Evolutionary conservation across 2,113 vertebrate species (phyloP).

Genomic region (Hydrochoerus hydrochaeris): DNA sequence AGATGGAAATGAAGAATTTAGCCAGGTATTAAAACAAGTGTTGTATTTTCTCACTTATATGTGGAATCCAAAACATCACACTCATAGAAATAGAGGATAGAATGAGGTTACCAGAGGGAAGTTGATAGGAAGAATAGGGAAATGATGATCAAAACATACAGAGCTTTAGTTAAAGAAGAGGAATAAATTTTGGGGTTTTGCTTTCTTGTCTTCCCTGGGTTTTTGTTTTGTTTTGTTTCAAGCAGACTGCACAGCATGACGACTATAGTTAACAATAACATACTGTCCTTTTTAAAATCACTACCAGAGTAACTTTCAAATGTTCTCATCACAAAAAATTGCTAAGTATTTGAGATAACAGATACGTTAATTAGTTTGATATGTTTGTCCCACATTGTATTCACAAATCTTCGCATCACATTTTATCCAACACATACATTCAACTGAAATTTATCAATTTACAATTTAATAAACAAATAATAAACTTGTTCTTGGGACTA

Average conservation of each 20-base stretch:
- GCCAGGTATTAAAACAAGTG: background rate
- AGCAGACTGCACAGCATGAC: background rate
- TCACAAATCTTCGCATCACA: background rate
- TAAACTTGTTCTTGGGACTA: background rate
- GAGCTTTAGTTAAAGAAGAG: background rate
- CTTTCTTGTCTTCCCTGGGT: background rate
- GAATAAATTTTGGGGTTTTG: background rate
- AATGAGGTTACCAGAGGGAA: background rate
- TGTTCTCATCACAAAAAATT: background rate
- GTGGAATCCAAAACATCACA: background rate
- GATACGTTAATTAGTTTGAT: background rate
- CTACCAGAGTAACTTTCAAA: background rate
- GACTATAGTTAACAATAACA: background rate
- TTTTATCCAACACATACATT: background rate
- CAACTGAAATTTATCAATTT: background rate
- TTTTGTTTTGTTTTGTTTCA: background rate
- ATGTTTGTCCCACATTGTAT: background rate
- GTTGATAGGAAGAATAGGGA: too few relatives aligned
- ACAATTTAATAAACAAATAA: background rate
- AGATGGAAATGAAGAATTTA: background rate
- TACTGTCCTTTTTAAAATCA: background rate
- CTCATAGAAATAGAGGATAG: background rate
- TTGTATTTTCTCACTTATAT: background rate
- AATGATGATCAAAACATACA: background rate
- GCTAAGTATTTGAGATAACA: background rate